These are phyloP conservation scores for Squalus acanthias DNA, from an alignment of 2,797 vertebrate genomes.

Conservation along the genomic window DNA sequence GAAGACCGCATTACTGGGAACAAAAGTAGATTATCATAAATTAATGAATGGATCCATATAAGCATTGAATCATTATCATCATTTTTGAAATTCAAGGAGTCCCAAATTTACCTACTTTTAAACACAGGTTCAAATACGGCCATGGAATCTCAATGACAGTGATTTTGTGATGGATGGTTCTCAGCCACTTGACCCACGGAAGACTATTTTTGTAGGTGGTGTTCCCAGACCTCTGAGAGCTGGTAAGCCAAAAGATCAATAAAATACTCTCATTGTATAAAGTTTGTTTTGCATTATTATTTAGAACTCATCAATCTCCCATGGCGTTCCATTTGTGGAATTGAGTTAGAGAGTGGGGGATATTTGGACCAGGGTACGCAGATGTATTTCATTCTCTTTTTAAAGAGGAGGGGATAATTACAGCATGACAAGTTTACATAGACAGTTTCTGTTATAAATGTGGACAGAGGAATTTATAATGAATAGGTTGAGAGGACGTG, in stretches of 20 bases:
- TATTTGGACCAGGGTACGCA: not conserved
- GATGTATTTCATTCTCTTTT: not conserved
- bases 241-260: conserved; percentile 60
- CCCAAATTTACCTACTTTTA: conserved; percentile 44
- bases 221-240: conserved; percentile 95
- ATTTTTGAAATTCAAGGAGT: conserved; percentile 43
- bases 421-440: not conserved
- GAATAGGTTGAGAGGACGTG: not conserved
- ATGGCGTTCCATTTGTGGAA: not conserved
- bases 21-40: not conserved
- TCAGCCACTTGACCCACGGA: conserved; percentile 93
- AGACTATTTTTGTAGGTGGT: conserved; percentile 98
- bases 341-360: not conserved
- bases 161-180: conserved; percentile 99
- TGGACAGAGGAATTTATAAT: not conserved
- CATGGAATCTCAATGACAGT: conserved; percentile 98
- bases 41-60: not conserved
- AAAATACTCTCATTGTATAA: not conserved
- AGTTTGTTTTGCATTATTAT: not conserved
- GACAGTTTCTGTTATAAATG: not conserved
- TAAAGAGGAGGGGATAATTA: not conserved
- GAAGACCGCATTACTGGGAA: not conserved
- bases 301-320: not conserved
- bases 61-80: not conserved
- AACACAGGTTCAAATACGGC: conserved; percentile 88